phyloP scores from a whole-genome alignment of 2,113 vertebrate genomes.

The Coracopsis vasa region DNA sequence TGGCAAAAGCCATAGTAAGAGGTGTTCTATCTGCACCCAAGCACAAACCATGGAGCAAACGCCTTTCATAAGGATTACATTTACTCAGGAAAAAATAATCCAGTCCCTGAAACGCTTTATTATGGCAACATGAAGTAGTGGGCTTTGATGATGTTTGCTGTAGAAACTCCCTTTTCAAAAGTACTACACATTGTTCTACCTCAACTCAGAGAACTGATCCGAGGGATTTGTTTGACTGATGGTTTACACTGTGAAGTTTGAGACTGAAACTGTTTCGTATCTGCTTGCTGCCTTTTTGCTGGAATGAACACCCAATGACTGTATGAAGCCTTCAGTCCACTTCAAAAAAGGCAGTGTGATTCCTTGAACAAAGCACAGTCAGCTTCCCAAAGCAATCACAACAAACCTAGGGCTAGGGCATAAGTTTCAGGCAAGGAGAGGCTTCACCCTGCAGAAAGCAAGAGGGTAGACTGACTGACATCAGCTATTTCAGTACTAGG shows the following conservation, averaged over 20 bases:
- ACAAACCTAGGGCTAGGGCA: neutral
- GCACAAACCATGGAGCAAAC: neutral
- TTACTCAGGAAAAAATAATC: neutral
- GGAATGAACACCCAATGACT: neutral
- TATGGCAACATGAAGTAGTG: neutral
- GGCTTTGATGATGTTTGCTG: neutral
- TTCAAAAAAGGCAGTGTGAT: neutral
- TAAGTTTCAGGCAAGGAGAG: neutral
- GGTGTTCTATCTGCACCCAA: neutral
- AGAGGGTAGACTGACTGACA: neutral
- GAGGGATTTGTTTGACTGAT: neutral
- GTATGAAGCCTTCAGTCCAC: neutral
- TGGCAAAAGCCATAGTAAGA: neutral
- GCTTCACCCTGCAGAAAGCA: neutral
- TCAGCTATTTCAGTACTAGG: neutral
- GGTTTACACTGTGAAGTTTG: neutral
- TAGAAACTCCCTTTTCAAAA: neutral
- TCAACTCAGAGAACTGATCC: neutral
- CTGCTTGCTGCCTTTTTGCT: neutral
- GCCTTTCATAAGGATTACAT: neutral
- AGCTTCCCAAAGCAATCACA: neutral
- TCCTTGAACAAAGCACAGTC: neutral
- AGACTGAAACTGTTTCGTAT: neutral
- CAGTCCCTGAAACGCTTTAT: neutral
- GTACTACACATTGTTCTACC: neutral